Evolutionary conservation across 2,113 vertebrate species (phyloP), one percentile per base, ranked within the genome.

Genomic region (Melanotaenia duboulayi): DNA sequence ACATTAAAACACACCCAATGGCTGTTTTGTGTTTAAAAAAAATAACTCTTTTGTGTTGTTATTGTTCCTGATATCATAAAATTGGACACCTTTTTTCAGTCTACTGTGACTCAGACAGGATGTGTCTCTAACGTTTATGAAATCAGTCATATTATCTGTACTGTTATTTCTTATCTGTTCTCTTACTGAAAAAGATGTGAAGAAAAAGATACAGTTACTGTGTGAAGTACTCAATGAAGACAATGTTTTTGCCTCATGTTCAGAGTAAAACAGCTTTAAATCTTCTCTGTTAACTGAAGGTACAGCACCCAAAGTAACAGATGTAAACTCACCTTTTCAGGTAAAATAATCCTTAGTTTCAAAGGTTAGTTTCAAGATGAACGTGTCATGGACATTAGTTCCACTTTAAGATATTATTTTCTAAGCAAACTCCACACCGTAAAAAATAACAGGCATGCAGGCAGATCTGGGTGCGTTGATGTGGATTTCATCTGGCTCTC

Each of bases 301-400:
- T 19, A 32, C 19, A 32, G 57, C 19, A 22, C 44, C 40, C 50
- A 52, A 20, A 0, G 32, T 4, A 52, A 52, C 32, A 51, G 40
- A 84, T 59, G 49, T 32, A 7, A 42, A 86, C 90, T 91, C 78
- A 92, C 90, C 90, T 91, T 86, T 67, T 56, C 23, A 24, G 50
- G 49, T 39, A 49, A 65, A 0, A 61, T 50, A 61, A 40, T 87
- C 82, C 82, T 61, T 12, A n/a, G 20, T 70, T 72, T 76, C 67
- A 24, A 39, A 32, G 3, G 51, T 67, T 54, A 24, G 48, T 76
- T 74, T 84, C 66, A 61, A 70, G 49, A 69, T 23, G 56, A 62
- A 32, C 62, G 52, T 70, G 42, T 81, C 69, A 57, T 54, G 55
- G 62, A 82, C 49, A 64, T 77, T 37, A 54, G 63, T 13, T 82